These are phyloP conservation scores for Crioceris asparagi DNA, from an alignment of 2,888 invertebrate genomes.

Conservation along the genomic window DNA sequence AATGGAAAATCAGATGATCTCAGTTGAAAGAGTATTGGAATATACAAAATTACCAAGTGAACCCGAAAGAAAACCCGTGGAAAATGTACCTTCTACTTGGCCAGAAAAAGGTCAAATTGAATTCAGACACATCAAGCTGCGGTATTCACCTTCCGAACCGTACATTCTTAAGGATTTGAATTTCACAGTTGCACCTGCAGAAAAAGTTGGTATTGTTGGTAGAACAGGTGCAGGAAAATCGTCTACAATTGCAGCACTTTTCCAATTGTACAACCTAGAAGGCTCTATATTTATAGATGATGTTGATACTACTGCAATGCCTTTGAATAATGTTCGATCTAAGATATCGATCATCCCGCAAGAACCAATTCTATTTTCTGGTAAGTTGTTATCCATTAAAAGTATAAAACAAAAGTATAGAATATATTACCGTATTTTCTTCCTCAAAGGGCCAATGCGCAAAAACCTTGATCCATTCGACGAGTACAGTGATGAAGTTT, in stretches of 20 bases:
- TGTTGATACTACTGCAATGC: conserved; percentile 57
- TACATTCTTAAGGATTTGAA: conserved; percentile 63
- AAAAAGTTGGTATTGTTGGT: conserved; percentile 71
- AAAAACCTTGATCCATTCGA: conserved; percentile 32
- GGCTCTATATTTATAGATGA: conserved; percentile 76
- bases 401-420: too few relatives aligned
- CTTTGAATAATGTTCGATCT: conserved; percentile 63
- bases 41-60: conserved; percentile 28
- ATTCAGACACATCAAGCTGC: conserved; percentile 58
- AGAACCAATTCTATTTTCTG: conserved; percentile 79
- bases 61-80: conserved; percentile 23
- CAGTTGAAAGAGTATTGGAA: conserved; percentile 28
- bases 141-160: conserved; percentile 60
- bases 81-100: conserved; percentile 54
- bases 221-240: conserved; percentile 82
- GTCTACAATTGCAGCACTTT: conserved; percentile 65
- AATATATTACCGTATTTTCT: too few relatives aligned
- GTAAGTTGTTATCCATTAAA: too few relatives aligned
- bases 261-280: conserved; percentile 67
- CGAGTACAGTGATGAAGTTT: conserved; percentile 25
- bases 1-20: conserved; percentile 46
- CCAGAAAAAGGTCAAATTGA: conserved; percentile 58
- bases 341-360: conserved; percentile 79
- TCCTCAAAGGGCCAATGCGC: conserved; percentile 46
- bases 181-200: conserved; percentile 55